Conservation (phyloP, 2,113 vertebrate genomes). For the Rhizomys pruinosus region DNA sequence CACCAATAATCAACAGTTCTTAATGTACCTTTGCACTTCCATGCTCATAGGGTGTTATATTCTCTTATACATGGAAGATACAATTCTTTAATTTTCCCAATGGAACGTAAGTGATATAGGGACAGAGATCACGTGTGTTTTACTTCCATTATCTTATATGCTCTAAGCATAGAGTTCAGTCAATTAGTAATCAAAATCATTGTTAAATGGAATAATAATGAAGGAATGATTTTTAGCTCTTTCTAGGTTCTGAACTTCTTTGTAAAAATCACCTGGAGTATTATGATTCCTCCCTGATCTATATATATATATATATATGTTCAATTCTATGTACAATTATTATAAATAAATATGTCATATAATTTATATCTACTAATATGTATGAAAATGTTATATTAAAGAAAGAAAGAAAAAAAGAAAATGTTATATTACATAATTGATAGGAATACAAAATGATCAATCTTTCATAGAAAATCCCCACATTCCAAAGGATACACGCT, state of each 20-base stretch:
- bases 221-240: slow-evolving; percentile 14
- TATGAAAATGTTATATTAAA: not conserved
- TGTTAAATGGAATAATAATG: not conserved
- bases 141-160: slow-evolving; percentile 33
- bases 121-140: not conserved
- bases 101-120: not conserved
- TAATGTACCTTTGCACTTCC: not conserved
- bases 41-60: not conserved
- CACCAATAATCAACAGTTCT: not conserved
- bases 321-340: not conserved
- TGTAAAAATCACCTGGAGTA: not conserved
- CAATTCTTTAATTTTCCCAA: not conserved
- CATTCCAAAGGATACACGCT: not conserved
- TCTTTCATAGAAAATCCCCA: not conserved
- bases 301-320: not conserved
- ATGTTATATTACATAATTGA: not conserved
- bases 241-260: not conserved
- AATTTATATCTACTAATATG: not conserved
- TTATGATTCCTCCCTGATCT: not conserved
- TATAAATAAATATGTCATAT: not conserved
- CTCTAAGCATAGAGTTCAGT: not conserved
- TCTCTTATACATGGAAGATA: not conserved
- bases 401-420: too few species aligned
- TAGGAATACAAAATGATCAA: not conserved
- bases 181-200: not conserved